phyloP scores from a whole-genome alignment of 2,797 vertebrate species.

The Tinamus major region DNA sequence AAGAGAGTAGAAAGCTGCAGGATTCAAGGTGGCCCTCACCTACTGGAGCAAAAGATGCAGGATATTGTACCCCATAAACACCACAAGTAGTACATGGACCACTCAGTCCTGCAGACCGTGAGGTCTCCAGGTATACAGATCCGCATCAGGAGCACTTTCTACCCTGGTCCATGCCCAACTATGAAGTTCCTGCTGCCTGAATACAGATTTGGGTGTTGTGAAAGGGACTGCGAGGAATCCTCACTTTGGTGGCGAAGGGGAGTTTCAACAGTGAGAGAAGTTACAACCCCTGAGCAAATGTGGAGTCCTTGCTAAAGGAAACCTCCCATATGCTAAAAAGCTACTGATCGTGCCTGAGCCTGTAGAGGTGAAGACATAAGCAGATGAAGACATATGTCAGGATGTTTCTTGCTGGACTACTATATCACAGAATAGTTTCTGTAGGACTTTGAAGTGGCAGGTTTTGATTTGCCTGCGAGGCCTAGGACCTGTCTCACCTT shows the following conservation, averaged over 20 bases:
- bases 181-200: neutral
- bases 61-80: neutral
- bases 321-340: neutral
- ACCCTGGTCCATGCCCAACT: neutral
- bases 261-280: neutral
- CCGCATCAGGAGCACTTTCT: neutral
- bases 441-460: neutral
- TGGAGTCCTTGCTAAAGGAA: neutral
- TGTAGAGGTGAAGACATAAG: neutral
- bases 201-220: neutral
- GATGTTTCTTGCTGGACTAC: accelerated
- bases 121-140: neutral
- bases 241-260: neutral
- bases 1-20: neutral
- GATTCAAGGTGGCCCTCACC: neutral
- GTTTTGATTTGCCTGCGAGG: neutral
- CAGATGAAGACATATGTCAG: neutral
- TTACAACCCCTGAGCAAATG: neutral
- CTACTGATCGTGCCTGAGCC: neutral
- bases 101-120: neutral
- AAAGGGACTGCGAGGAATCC: neutral
- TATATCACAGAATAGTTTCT: neutral
- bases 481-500: neutral
- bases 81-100: neutral
- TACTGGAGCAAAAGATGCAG: neutral